Percentiles rank a stretch among this genome's conserved stretches.
Evolutionary conservation across 2,888 invertebrate species (phyloP).

Genomic region (Polydrusus cervinus): DNA sequence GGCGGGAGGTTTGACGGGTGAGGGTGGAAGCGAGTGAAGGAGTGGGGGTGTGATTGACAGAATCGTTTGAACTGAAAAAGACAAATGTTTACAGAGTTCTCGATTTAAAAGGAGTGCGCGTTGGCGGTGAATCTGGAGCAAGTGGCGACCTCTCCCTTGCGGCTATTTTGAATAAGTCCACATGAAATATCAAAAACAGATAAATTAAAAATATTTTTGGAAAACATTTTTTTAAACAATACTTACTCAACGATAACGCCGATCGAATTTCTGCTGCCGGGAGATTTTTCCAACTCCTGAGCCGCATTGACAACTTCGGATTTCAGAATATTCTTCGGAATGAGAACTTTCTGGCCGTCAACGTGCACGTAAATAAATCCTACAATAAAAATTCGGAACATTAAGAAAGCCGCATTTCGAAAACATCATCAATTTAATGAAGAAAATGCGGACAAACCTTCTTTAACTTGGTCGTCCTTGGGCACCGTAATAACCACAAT

Average conservation of each 20-base stretch:
- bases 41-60: conserved; percentile 23
- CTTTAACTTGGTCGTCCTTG: conserved; percentile 57
- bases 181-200: too few relatives aligned
- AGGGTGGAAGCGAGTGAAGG: conserved; percentile 35
- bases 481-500: conserved; percentile 61
- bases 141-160: too few relatives aligned
- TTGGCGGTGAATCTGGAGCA: too few relatives aligned
- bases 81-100: too few relatives aligned
- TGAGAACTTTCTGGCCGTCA: conserved; percentile 65
- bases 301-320: conserved; percentile 57
- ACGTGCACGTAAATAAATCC: conserved; percentile 66
- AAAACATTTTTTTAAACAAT: too few relatives aligned
- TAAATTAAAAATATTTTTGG: too few relatives aligned
- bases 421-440: neutral
- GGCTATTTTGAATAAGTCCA: too few relatives aligned
- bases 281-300: conserved; percentile 35
- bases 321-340: conserved; percentile 66
- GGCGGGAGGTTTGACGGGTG: neutral
- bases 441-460: conserved; percentile 42
- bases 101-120: too few relatives aligned
- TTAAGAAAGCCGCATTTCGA: too few relatives aligned
- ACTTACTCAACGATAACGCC: conserved; percentile 50
- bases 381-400: conserved; percentile 54
- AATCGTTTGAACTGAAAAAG: conserved; percentile 30
- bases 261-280: conserved; percentile 24